Evolutionary conservation across 1,140 invertebrate genomes (phyloP), one percentile per base, ranked within the genome.

Genomic region (Drosophila novamexicana): DNA sequence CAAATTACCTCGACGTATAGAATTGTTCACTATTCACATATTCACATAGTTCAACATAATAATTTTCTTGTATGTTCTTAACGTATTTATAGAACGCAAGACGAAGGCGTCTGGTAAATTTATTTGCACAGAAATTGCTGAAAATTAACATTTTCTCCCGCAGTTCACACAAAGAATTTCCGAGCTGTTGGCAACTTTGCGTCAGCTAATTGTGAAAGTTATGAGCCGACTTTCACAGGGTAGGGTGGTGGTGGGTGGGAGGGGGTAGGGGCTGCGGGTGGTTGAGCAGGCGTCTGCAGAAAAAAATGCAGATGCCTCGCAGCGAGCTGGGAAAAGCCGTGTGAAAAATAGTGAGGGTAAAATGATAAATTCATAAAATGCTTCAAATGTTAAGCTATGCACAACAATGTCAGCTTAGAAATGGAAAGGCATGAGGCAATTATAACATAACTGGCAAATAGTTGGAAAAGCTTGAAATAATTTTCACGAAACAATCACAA

Each of bases 201-300:
- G 44, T 45, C 56, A 37, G 53, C 65, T 81, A 84, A 84, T 77
- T 84, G 82, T 74, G 45, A 52, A 77, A 81, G 75, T 84, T 73
- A 80, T 80, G 73, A 77, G 58, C 32, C 16, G 40, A 50, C 50
- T 66, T 56, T 29, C 39, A 32, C 39, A 40, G 9, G 3, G 10
- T 12, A 9, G 9, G 3, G 3, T 18, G 18, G 0, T 18, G 18
- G n/a, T 14, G 14, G 14, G 14, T 14, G 18, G 1, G 18, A 18
- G 18, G 18, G 18, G 18, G 18, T 1, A 1, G 9, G 3, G 39
- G n/a, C 6, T 7, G 40, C 7, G 40, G n/a, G 12, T 42, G 42
- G 14, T 18, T 7, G 42, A 6, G 14, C 14, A 22, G 9, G 0
- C 6, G 66, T 16, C 2, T 39, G 59, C 42, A 18, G 36, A 59